Evolutionary conservation across 1,140 invertebrate species (phyloP).

Genomic region (Riptortus pedestris): DNA sequence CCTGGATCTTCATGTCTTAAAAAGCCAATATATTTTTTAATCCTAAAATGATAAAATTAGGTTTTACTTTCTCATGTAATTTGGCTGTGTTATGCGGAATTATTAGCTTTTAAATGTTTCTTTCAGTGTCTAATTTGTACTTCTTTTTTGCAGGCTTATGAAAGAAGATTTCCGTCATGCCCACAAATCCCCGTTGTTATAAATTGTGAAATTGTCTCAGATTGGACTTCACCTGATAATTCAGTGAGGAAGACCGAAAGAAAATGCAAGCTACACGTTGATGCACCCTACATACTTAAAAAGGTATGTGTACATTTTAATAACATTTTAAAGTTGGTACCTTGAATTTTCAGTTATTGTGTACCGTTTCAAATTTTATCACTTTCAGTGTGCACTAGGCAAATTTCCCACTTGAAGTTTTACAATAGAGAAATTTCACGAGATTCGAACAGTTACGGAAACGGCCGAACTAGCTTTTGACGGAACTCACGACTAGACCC

Average conservation of each 20-base stretch:
- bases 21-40: too few species aligned
- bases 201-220: constrained; percentile 73
- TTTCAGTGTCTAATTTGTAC: constrained; percentile 3
- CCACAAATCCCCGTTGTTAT: constrained; percentile 91
- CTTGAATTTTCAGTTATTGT: background rate
- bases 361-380: background rate
- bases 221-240: constrained; percentile 67
- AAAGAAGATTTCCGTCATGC: constrained; percentile 84
- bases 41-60: too few species aligned
- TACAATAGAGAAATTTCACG: too few species aligned
- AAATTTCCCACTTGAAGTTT: too few species aligned
- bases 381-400: background rate
- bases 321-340: too few species aligned
- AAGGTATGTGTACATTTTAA: constrained; percentile 61
- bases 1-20: too few species aligned
- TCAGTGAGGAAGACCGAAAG: constrained; percentile 73
- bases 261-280: constrained; percentile 83
- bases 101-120: too few species aligned
- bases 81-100: too few species aligned
- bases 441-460: too few species aligned
- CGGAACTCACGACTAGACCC: too few species aligned
- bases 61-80: too few species aligned
- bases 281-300: constrained; percentile 90
- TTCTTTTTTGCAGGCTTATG: constrained; percentile 66
- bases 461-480: too few species aligned